phyloP scores from a whole-genome alignment of 2,888 invertebrate genomes.

The Hirtodrosophila alboralis region DNA sequence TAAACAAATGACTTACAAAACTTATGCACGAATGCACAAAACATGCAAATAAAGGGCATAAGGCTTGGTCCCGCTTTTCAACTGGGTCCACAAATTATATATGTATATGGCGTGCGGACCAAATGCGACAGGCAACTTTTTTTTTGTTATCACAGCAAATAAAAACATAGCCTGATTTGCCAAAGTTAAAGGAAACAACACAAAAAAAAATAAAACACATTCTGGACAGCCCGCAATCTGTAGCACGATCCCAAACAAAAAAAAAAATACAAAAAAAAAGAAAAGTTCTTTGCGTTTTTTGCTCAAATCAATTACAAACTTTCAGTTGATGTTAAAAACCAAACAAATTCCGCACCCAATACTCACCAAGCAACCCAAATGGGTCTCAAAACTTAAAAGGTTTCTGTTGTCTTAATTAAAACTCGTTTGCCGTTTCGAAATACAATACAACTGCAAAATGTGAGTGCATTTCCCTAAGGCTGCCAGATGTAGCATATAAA shows the following conservation, averaged over 20 bases:
- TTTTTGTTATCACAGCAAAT: constrained; percentile 61
- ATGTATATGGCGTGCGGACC: constrained; percentile 55
- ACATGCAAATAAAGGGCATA: constrained; percentile 66
- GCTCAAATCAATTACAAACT: constrained; percentile 79
- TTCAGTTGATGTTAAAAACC: constrained; percentile 58
- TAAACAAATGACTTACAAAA: constrained; percentile 79
- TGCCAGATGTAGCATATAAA: neutral
- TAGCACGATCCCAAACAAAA: constrained; percentile 58
- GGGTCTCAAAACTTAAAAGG: constrained; percentile 60
- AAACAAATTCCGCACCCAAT: constrained; percentile 43
- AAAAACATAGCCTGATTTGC: constrained; percentile 42
- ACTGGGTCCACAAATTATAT: constrained; percentile 46
- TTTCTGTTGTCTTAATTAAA: constrained; percentile 78
- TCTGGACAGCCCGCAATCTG: constrained; percentile 44
- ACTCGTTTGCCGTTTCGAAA: constrained; percentile 47
- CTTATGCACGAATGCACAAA: constrained; percentile 78
- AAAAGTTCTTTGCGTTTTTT: constrained; percentile 64
- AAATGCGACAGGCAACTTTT: constrained; percentile 50
- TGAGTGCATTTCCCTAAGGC: constrained; percentile 19
- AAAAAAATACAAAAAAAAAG: constrained; percentile 64
- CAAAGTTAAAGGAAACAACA: neutral
- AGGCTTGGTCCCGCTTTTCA: constrained; percentile 5
- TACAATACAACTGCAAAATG: constrained; percentile 37
- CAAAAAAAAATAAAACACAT: constrained; percentile 26
- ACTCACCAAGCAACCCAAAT: constrained; percentile 4